Percentiles rank a stretch among this genome's conserved stretches.
These are phyloP conservation scores for Zophobas morio DNA, from an alignment of 1,140 invertebrate species.

Conservation along the genomic window DNA sequence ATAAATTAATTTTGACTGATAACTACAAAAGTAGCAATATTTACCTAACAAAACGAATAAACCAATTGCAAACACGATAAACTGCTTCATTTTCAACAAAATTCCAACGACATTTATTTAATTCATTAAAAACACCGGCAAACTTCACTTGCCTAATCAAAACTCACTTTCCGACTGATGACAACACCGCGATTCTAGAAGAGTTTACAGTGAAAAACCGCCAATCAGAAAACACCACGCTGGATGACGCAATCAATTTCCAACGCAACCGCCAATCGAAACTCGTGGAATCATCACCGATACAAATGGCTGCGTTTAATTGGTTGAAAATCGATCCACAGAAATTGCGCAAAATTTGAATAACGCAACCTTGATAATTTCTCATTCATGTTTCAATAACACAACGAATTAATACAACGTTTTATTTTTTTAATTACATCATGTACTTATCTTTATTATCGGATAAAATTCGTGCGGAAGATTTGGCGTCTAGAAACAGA, in stretches of 20 bases:
- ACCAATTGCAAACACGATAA: conserved; percentile 68
- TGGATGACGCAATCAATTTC: conserved; percentile 43
- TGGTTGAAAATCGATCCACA: conserved; percentile 26
- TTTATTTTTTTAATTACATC: conserved; percentile 73
- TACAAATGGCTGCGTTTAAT: conserved; percentile 57
- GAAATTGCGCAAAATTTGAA: conserved; percentile 8
- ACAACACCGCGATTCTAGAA: conserved; percentile 32
- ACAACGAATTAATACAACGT: not conserved
- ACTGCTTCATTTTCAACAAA: conserved; percentile 71
- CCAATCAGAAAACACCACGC: conserved; percentile 64
- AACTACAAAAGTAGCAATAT: conserved; percentile 54
- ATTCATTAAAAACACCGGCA: conserved; percentile 53
- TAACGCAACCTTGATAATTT: not conserved
- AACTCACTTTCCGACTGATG: conserved; percentile 29
- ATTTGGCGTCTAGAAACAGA: conserved; percentile 96
- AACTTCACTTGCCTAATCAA: conserved; percentile 11
- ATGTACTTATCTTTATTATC: conserved; percentile 95
- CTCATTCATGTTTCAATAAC: not conserved
- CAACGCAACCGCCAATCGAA: conserved; percentile 47
- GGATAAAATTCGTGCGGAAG: conserved; percentile 92
- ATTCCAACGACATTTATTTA: conserved; percentile 45
- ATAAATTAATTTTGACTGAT: conserved; percentile 35
- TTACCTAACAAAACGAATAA: conserved; percentile 72
- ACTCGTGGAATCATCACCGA: conserved; percentile 36
- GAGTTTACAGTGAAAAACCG: conserved; percentile 28